phyloP scores from a whole-genome alignment of 2,797 vertebrate genomes.

The Artibeus lituratus region DNA sequence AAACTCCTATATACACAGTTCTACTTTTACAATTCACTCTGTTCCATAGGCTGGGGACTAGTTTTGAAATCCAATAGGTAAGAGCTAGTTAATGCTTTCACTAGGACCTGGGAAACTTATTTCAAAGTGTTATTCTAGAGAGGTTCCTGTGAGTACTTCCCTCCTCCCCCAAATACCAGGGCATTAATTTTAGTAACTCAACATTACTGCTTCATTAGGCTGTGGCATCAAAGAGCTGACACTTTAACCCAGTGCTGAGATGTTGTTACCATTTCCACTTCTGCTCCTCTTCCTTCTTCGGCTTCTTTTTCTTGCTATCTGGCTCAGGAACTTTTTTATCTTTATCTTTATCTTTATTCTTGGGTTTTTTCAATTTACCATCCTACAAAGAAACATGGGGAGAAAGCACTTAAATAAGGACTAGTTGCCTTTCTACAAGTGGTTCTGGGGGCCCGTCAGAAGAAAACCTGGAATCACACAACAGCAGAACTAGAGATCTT shows the following conservation, averaged over 20 bases:
- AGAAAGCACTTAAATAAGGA: conserved; percentile 58
- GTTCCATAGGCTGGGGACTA: not conserved
- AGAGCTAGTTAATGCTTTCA: not conserved
- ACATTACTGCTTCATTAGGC: not conserved
- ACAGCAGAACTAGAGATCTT: not conserved
- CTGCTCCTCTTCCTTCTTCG: conserved; percentile 96
- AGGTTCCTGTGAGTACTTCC: not conserved
- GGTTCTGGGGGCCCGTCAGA: not conserved
- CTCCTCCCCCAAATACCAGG: not conserved
- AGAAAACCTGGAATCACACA: not conserved
- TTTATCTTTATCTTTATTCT: conserved; percentile 92
- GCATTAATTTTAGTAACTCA: not conserved
- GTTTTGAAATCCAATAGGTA: not conserved
- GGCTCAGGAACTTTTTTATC: conserved; percentile 87
- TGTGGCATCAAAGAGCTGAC: conserved; percentile 31
- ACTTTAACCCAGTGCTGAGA: conserved; percentile 38
- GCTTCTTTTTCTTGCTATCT: conserved; percentile 91
- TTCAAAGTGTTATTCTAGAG: conserved; percentile 21
- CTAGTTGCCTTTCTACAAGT: not conserved
- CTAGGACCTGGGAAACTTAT: not conserved
- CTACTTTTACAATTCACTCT: not conserved
- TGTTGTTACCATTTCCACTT: conserved; percentile 96
- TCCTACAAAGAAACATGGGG: conserved; percentile 83
- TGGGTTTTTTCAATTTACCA: conserved; percentile 90
- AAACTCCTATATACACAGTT: not conserved